Evolutionary conservation across 2,888 invertebrate genomes (phyloP).

Genomic region (Trichopria drosophilae): DNA sequence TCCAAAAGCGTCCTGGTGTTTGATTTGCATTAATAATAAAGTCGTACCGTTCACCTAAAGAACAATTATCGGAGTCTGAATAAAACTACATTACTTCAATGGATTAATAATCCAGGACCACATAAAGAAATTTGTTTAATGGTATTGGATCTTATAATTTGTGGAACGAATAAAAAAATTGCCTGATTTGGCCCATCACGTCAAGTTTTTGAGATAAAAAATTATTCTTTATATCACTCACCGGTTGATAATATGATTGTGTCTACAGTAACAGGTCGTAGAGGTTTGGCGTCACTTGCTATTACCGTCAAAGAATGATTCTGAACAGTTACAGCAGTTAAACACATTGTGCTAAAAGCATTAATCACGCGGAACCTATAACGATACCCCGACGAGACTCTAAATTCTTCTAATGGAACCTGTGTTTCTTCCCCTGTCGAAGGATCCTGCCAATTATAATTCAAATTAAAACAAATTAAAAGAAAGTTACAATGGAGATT

Average conservation of each 20-base stretch:
- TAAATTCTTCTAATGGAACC: constrained; percentile 15
- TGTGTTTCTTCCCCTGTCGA: constrained; percentile 14
- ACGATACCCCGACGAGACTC: constrained; percentile 25
- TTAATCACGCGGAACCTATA: constrained; percentile 41
- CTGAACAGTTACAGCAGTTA: constrained; percentile 27
- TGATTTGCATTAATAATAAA: constrained; percentile 62
- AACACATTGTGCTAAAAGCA: constrained; percentile 36
- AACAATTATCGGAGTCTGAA: too few relatives aligned
- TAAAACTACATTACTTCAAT: too few relatives aligned
- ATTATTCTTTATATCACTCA: too few relatives aligned
- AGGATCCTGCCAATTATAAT: constrained; percentile 16
- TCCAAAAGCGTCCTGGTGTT: constrained; percentile 44
- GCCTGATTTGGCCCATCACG: too few relatives aligned
- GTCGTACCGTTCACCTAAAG: constrained; percentile 69
- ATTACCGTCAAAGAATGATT: constrained; percentile 33
- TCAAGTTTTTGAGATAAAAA: too few relatives aligned
- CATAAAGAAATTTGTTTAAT: background rate
- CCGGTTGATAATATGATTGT: too few relatives aligned
- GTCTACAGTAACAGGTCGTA: constrained; percentile 25
- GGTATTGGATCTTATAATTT: too few relatives aligned
- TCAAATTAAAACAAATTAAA: too few relatives aligned
- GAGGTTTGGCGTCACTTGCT: constrained; percentile 37
- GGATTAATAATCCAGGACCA: too few relatives aligned
- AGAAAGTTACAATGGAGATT: too few relatives aligned
- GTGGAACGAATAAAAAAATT: too few relatives aligned